These are phyloP conservation scores for Vombatus ursinus DNA, from an alignment of 2,113 vertebrate genomes.

Conservation along the genomic window DNA sequence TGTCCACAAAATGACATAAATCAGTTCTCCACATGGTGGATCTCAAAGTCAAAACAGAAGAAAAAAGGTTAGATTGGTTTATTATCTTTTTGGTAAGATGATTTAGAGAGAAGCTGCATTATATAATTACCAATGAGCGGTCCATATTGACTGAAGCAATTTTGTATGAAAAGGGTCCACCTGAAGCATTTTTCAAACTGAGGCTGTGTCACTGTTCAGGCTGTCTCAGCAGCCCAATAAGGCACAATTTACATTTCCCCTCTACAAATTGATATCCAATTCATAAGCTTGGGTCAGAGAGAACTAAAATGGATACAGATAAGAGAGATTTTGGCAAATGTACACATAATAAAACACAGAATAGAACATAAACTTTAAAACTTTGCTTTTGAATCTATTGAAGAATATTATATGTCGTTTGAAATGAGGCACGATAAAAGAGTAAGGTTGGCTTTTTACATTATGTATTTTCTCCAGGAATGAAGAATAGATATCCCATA, in stretches of 20 bases:
- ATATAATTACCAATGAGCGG: not conserved
- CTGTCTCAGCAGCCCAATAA: conserved; percentile 27
- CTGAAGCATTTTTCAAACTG: conserved; percentile 44
- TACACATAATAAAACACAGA: not conserved
- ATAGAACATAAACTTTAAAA: conserved; percentile 56
- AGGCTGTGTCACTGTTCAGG: conserved; percentile 44
- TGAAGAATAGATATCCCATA: not conserved
- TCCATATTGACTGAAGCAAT: not conserved
- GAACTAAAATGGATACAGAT: conserved; percentile 26
- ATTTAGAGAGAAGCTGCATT: not conserved
- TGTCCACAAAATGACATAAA: not conserved
- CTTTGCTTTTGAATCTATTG: not conserved
- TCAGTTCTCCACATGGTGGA: not conserved
- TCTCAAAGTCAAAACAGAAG: conserved; percentile 42
- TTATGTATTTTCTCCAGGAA: not conserved
- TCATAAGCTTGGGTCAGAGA: conserved; percentile 46
- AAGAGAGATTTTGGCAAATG: conserved; percentile 10
- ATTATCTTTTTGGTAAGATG: not conserved
- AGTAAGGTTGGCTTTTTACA: not conserved
- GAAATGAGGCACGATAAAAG: conserved; percentile 27
- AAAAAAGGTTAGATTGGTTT: conserved; percentile 8
- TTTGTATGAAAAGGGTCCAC: conserved; percentile 8
- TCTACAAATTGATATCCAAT: conserved; percentile 35
- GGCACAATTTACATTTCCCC: conserved; percentile 54
- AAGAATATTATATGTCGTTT: conserved; percentile 27